Evolutionary conservation across 2,113 vertebrate genomes (phyloP).

Genomic region (Fulica atra): DNA sequence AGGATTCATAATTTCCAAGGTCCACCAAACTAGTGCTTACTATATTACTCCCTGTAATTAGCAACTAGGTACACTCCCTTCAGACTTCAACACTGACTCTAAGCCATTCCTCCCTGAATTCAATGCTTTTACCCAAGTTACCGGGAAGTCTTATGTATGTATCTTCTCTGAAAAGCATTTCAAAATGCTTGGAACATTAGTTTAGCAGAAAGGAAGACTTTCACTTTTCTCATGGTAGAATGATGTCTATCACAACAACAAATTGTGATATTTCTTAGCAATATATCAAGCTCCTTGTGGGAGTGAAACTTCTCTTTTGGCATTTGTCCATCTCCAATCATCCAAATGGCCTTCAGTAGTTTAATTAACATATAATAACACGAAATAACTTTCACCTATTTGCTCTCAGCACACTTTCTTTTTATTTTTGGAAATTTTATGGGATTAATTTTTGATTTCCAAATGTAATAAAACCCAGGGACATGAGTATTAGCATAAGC

Average conservation of each 20-base stretch:
- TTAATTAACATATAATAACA: background rate
- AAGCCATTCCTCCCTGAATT: background rate
- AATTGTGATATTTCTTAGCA: background rate
- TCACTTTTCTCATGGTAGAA: background rate
- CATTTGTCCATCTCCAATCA: background rate
- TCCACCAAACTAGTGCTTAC: background rate
- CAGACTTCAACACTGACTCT: background rate
- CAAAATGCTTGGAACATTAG: background rate
- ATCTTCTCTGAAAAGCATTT: background rate
- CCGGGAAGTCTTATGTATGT: fast-evolving
- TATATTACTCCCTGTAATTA: background rate
- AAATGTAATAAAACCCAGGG: slow-evolving; percentile 1
- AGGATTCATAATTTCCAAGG: background rate
- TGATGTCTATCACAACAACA: background rate
- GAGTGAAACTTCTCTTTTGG: background rate
- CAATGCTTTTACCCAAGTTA: background rate
- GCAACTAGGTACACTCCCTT: background rate
- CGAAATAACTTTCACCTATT: background rate
- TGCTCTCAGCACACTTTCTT: background rate
- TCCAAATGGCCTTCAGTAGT: background rate
- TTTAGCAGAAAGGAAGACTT: background rate
- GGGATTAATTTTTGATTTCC: slow-evolving; percentile 34
- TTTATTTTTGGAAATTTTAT: background rate
- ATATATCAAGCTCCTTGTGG: background rate
- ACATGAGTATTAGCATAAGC: slow-evolving; percentile 23